Conservation (phyloP, 2,888 invertebrate species). For the Cephus rjabovi region DNA sequence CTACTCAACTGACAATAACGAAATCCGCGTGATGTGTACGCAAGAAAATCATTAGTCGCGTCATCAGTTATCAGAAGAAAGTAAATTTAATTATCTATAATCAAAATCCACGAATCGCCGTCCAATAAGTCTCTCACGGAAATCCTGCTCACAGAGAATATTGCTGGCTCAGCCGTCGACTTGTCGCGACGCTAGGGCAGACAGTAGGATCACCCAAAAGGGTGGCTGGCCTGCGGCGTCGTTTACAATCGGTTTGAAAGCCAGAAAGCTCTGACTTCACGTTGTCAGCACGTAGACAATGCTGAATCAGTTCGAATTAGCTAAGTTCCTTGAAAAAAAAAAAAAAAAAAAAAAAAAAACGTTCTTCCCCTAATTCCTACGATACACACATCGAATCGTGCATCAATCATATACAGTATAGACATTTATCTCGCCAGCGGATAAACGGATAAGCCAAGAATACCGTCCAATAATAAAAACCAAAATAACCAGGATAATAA, state of each 20-base stretch:
- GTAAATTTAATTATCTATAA: not conserved
- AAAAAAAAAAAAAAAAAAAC: not conserved
- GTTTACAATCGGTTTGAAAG: conserved; percentile 26
- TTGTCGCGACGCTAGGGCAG: conserved; percentile 24
- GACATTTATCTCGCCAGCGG: not conserved
- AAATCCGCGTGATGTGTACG: not conserved
- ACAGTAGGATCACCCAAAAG: conserved; percentile 1
- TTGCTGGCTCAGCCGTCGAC: conserved; percentile 29
- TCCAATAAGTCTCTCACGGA: not conserved
- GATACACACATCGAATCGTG: not conserved
- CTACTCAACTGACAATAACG: not conserved
- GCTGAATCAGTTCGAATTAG: not conserved
- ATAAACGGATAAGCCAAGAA: not conserved
- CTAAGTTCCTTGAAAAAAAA: not conserved
- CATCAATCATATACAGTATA: not conserved
- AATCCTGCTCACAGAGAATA: conserved; percentile 19
- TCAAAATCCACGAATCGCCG: not conserved
- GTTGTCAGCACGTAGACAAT: not conserved
- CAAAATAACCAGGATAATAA: not conserved
- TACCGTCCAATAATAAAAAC: not conserved
- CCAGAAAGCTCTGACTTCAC: not conserved
- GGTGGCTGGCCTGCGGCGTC: conserved; percentile 15
- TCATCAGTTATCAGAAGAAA: not conserved
- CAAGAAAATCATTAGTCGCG: not conserved
- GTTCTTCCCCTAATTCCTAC: not conserved